Conservation (phyloP, 2,888 invertebrate genomes). For the Alloscopus bannaensis region DNA sequence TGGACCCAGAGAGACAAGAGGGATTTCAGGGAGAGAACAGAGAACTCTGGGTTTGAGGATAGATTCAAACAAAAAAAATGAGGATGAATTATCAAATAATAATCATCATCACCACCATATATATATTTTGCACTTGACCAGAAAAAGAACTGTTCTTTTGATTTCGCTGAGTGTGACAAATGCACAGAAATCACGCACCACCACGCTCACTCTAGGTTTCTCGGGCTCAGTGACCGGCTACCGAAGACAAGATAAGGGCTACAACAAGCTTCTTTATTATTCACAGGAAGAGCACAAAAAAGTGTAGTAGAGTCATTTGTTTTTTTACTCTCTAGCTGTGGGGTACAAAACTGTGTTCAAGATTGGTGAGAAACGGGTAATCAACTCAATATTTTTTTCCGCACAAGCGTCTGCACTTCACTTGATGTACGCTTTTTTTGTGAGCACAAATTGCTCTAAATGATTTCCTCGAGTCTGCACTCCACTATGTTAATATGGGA, state of each 20-base stretch:
- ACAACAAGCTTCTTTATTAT: too few relatives aligned
- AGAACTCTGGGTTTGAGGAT: conserved; percentile 50
- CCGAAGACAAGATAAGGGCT: too few relatives aligned
- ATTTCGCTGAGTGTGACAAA: too few relatives aligned
- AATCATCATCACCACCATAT: conserved; percentile 29
- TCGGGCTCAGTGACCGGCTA: too few relatives aligned
- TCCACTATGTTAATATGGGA: too few relatives aligned
- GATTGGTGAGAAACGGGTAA: conserved; percentile 3
- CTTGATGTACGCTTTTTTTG: too few relatives aligned
- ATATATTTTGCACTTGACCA: conserved; percentile 24
- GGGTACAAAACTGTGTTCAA: not conserved
- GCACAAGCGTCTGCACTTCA: not conserved
- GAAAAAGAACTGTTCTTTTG: conserved; percentile 15
- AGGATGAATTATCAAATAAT: conserved; percentile 38
- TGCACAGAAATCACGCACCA: too few relatives aligned
- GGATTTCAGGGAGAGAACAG: too few relatives aligned
- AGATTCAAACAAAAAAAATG: conserved; percentile 41
- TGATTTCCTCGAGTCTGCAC: too few relatives aligned
- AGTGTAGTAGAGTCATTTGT: too few relatives aligned
- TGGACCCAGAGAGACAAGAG: conserved; percentile 19
- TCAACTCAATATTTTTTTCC: conserved; percentile 11
- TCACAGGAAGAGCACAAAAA: too few relatives aligned
- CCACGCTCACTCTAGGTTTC: too few relatives aligned
- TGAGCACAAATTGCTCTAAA: conserved; percentile 12
- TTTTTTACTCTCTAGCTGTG: conserved; percentile 1